Evolutionary conservation across 2,888 invertebrate genomes (phyloP), one percentile per base, ranked within the genome.

Genomic region (Platypus cylindrus): DNA sequence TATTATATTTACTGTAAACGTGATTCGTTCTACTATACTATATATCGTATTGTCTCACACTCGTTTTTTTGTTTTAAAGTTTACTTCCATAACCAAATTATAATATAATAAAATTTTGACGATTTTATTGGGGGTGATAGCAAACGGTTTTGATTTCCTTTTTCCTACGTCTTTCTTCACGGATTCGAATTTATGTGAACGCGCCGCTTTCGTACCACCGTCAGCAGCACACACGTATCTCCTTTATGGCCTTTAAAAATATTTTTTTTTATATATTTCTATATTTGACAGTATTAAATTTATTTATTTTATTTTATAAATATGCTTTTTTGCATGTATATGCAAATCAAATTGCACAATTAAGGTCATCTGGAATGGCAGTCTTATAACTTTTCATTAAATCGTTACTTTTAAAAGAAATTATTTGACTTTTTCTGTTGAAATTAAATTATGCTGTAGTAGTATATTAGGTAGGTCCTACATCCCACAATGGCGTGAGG

Each of bases 1-100:
- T 59, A 58, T 59, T 58, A 56, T 57, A 58, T 59, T 56, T 58
- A 59, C 57, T 58, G 47, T 51, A 55, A 58, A 56, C 53, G 56
- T 49, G 53, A 47, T 48, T 50, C 50, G 50, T 51, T 46, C 44
- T 45, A 46, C 48, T 40, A 46, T 43, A 49, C 43, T 40, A 48
- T 49, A 50, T 50, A 48, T 50, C 45, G 48, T 42, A 41, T 36
- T 36, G 41, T 50, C 48, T 50, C 46, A n/a, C n/a, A n/a, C n/a
- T n/a, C n/a, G n/a, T n/a, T n/a, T n/a, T n/a, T n/a, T n/a, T n/a
- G n/a, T n/a, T n/a, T n/a, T n/a, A n/a, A n/a, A n/a, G n/a, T n/a
- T n/a, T n/a, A n/a, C n/a, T n/a, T 48, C 45, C 34, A 46, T 54
- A 52, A 54, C 48, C 42, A 46, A 49, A 54, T 55, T 55, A 54